phyloP scores from a whole-genome alignment of 2,797 vertebrate genomes.

The Podargus strigoides region DNA sequence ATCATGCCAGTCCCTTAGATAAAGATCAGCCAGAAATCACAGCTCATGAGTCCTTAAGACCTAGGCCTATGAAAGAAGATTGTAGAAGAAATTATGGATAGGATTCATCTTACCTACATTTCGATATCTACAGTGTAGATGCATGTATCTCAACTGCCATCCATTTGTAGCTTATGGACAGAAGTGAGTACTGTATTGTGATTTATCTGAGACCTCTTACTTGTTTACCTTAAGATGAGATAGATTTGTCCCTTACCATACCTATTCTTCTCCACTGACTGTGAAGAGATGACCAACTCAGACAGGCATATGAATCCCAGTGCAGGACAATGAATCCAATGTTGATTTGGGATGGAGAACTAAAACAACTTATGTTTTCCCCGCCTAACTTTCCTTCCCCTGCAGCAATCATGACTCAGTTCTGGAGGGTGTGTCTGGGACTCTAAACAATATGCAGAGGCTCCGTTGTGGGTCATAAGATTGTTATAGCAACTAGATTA shows the following conservation, averaged over 20 bases:
- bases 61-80: background rate
- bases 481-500: background rate
- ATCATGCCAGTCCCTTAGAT: background rate
- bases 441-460: background rate
- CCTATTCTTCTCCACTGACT: background rate
- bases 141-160: background rate
- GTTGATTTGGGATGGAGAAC: background rate
- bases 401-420: background rate
- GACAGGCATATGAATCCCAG: background rate
- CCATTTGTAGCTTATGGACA: background rate
- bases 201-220: background rate
- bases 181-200: background rate
- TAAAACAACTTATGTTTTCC: background rate
- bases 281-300: background rate
- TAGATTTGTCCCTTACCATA: background rate
- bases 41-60: background rate
- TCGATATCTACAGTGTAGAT: background rate
- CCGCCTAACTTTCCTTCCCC: background rate
- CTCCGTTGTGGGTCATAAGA: background rate
- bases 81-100: background rate
- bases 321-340: background rate
- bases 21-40: background rate
- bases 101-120: background rate
- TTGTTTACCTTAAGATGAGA: background rate
- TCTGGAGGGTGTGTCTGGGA: background rate